Conservation (phyloP, 2,113 vertebrate genomes). For the Ornithorhynchus anatinus region DNA sequence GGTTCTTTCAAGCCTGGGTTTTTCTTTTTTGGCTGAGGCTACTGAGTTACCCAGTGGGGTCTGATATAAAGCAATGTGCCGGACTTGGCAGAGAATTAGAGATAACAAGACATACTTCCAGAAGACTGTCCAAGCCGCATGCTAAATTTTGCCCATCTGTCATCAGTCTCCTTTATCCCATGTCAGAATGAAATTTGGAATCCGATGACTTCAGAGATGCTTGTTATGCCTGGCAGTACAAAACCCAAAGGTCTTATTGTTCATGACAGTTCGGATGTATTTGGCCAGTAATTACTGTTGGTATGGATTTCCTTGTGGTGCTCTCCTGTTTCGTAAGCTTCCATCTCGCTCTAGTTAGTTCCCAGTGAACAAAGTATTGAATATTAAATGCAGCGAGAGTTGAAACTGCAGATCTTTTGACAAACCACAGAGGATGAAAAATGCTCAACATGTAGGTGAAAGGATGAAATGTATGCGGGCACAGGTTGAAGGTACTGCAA, state of each 20-base stretch:
- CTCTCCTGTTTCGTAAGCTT: slow-evolving; percentile 18
- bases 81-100: slow-evolving; percentile 63
- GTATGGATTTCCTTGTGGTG: slow-evolving; percentile 52
- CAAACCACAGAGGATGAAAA: background rate
- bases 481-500: background rate
- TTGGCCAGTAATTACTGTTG: slow-evolving; percentile 55
- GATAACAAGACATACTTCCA: slow-evolving; percentile 52
- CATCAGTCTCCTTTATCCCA: slow-evolving; percentile 60
- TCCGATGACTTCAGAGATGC: slow-evolving; percentile 53
- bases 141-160: slow-evolving; percentile 71
- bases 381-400: background rate
- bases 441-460: background rate
- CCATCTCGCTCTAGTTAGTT: background rate
- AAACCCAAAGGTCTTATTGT: slow-evolving; percentile 53
- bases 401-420: slow-evolving; percentile 16
- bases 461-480: background rate
- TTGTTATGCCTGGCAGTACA: slow-evolving; percentile 61
- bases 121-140: slow-evolving; percentile 47
- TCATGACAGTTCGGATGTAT: slow-evolving; percentile 56
- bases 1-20: slow-evolving; percentile 35
- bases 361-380: slow-evolving; percentile 13
- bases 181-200: slow-evolving; percentile 58
- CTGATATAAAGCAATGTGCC: slow-evolving; percentile 45
- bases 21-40: slow-evolving; percentile 3
- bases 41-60: slow-evolving; percentile 52